Evolutionary conservation across 2,888 invertebrate species (phyloP).

Genomic region (Corbicula japonica): DNA sequence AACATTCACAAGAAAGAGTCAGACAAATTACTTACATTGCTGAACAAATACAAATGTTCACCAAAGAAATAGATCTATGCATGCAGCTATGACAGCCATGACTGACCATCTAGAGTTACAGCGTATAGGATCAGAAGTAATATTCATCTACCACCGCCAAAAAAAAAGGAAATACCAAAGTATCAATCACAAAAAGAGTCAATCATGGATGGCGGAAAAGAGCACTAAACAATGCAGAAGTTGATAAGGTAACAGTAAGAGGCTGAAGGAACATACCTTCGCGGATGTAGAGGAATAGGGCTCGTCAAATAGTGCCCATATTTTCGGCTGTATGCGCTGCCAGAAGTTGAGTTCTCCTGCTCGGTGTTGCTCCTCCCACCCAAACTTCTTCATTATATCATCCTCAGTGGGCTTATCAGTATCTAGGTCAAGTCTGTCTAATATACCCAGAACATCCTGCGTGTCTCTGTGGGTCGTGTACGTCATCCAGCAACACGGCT

Average conservation of each 20-base stretch:
- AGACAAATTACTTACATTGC: too few relatives aligned
- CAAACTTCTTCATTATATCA: conserved; percentile 98
- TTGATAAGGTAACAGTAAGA: background rate
- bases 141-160: too few relatives aligned
- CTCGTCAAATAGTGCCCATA: conserved; percentile 99
- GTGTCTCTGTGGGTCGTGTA: conserved; percentile 96
- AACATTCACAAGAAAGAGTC: too few relatives aligned
- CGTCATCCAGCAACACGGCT: conserved; percentile 99
- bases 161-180: too few relatives aligned
- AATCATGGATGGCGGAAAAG: too few relatives aligned
- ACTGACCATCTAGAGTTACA: too few relatives aligned
- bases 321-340: conserved; percentile 98
- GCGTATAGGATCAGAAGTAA: too few relatives aligned
- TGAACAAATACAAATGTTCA: too few relatives aligned
- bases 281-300: conserved; percentile 99
- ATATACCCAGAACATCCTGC: conserved; percentile 98
- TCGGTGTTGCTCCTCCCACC: conserved; percentile 87
- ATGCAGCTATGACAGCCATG: too few relatives aligned
- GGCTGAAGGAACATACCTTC: conserved; percentile 91
- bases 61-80: too few relatives aligned
- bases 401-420: conserved; percentile 98
- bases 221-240: too few relatives aligned
- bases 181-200: too few relatives aligned
- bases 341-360: conserved; percentile 89
- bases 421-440: conserved; percentile 98